Evolutionary conservation across 2,113 vertebrate genomes (phyloP).

Genomic region (Erythrocercus mccallii): DNA sequence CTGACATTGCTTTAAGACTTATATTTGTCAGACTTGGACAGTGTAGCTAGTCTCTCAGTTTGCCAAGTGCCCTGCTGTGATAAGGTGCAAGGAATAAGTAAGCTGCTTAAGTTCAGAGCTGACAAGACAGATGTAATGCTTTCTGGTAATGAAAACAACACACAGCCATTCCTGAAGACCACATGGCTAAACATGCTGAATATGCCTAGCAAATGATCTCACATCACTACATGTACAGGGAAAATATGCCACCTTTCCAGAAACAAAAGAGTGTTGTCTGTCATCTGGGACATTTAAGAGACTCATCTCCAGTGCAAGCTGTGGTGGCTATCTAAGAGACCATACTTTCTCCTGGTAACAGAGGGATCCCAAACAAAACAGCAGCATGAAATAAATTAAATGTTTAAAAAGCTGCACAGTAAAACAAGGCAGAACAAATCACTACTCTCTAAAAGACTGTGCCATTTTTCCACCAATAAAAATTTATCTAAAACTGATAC

Average conservation of each 20-base stretch:
- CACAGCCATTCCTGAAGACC: background rate
- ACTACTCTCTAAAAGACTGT: background rate
- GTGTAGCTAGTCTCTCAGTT: slow-evolving; percentile 3
- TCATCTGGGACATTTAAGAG: background rate
- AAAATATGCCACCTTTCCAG: background rate
- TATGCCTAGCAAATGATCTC: background rate
- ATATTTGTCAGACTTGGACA: slow-evolving; percentile 38
- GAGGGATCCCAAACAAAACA: background rate
- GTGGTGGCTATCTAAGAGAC: background rate
- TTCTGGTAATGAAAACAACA: slow-evolving; percentile 22
- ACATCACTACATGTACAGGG: background rate
- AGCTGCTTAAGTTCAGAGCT: slow-evolving; percentile 52
- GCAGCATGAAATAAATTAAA: background rate
- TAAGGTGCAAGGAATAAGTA: slow-evolving; percentile 52
- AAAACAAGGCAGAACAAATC: background rate
- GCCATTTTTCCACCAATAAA: background rate
- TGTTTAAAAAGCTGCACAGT: background rate
- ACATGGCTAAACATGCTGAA: background rate
- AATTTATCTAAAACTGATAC: background rate
- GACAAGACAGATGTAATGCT: slow-evolving; percentile 41
- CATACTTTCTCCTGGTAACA: background rate
- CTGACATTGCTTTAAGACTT: slow-evolving; percentile 13
- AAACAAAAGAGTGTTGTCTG: background rate
- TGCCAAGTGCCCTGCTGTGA: slow-evolving; percentile 47
- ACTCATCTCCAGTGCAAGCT: background rate